A percentile compares a stretch with the other conserved stretches of the same genome.
Evolutionary conservation across 2,797 vertebrate species (phyloP).

Genomic region (Enteromius trimaculatus): DNA sequence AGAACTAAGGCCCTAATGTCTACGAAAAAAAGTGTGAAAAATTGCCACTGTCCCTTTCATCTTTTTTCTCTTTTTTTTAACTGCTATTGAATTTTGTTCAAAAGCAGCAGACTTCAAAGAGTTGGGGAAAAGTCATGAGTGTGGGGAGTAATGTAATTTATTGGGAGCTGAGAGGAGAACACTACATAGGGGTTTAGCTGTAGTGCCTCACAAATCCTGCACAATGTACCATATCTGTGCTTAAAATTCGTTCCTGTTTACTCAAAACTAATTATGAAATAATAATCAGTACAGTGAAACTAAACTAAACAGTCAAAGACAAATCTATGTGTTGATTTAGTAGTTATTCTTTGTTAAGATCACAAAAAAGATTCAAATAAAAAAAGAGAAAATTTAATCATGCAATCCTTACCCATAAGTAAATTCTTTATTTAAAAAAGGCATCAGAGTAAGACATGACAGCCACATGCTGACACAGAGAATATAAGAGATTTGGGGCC

Average conservation of each 20-base stretch:
- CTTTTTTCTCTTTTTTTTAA: slow-evolving; percentile 60
- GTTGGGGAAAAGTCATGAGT: slow-evolving; percentile 74
- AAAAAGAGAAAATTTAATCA: background rate
- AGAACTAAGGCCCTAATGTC: slow-evolving; percentile 46
- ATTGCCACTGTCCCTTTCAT: slow-evolving; percentile 78
- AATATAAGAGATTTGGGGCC: background rate
- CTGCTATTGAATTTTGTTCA: slow-evolving; percentile 82
- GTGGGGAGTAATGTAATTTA: slow-evolving; percentile 73
- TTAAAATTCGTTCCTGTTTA: background rate
- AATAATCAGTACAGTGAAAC: background rate
- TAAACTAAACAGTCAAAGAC: background rate
- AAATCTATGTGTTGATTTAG: background rate
- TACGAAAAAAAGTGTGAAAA: slow-evolving; percentile 67
- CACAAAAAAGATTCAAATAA: background rate
- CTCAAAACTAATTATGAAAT: background rate
- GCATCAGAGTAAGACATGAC: background rate
- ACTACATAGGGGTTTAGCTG: slow-evolving; percentile 29
- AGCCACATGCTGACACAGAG: background rate
- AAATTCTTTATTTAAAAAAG: background rate
- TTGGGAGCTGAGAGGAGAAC: slow-evolving; percentile 29
- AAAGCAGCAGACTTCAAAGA: slow-evolving; percentile 81
- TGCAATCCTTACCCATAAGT: background rate
- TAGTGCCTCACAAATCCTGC: slow-evolving; percentile 1
- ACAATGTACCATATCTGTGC: background rate
- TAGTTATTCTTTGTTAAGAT: background rate